A percentile compares a stretch with the other conserved stretches of the same genome.
Evolutionary conservation across 2,888 invertebrate species (phyloP).

Genomic region (Idaea straminata): DNA sequence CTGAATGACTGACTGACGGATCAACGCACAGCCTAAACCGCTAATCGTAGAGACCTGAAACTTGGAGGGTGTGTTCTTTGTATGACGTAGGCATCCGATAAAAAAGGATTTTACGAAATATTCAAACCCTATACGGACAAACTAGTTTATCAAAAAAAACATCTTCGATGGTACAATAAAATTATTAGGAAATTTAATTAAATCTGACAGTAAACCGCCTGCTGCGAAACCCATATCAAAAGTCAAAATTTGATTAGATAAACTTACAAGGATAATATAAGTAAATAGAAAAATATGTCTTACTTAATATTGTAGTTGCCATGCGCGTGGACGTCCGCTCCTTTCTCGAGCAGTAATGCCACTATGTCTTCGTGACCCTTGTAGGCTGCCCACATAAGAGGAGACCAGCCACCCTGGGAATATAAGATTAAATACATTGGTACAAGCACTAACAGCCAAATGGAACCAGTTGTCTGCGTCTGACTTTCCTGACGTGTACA

Average conservation of each 20-base stretch:
- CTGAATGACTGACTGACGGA: no score
- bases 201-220: not conserved
- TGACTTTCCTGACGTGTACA: no score
- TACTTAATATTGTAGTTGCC: constrained; percentile 94
- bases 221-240: not conserved
- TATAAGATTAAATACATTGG: not conserved
- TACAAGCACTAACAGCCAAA: not conserved
- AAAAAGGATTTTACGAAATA: no score
- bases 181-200: not conserved
- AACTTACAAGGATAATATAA: not conserved
- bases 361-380: constrained; percentile 92
- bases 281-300: constrained; percentile 23
- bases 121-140: no score
- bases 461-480: no score
- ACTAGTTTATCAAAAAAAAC: no score
- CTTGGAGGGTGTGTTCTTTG: no score
- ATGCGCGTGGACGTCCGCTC: constrained; percentile 96
- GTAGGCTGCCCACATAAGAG: constrained; percentile 98
- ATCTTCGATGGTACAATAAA: not conserved
- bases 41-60: no score
- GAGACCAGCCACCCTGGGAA: constrained; percentile 95
- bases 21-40: no score
- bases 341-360: constrained; percentile 87
- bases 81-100: no score
- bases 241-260: not conserved